phyloP scores from a whole-genome alignment of 1,140 invertebrate genomes.

The Procambarus virginalis region DNA sequence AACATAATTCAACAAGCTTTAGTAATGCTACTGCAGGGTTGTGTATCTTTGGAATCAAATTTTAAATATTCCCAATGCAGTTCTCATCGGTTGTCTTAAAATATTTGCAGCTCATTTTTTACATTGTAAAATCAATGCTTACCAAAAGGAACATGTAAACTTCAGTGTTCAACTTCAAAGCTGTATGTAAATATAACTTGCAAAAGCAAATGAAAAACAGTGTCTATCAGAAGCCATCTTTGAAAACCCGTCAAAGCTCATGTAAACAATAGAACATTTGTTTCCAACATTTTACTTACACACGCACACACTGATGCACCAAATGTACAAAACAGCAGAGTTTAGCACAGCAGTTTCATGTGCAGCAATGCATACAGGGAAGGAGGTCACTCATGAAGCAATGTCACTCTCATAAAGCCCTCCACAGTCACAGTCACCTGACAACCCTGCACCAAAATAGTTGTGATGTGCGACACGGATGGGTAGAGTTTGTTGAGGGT shows the following conservation, averaged over 20 bases:
- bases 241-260: not conserved
- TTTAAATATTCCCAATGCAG: not conserved
- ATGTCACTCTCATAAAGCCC: not conserved
- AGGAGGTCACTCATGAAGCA: not conserved
- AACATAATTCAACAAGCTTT: no score
- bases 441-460: constrained; percentile 59
- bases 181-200: not conserved
- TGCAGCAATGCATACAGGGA: constrained; percentile 4
- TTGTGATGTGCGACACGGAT: constrained; percentile 52
- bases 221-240: not conserved
- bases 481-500: constrained; percentile 49
- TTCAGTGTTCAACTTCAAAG: not conserved
- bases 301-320: constrained; percentile 16
- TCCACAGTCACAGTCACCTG: constrained; percentile 49
- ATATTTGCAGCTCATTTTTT: not conserved
- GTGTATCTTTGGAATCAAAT: not conserved
- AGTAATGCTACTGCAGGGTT: no score
- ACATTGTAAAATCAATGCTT: not conserved
- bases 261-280: not conserved
- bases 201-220: not conserved
- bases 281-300: not conserved
- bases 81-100: no score
- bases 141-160: not conserved
- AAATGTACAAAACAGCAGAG: constrained; percentile 10
- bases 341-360: constrained; percentile 11